A percentile compares a stretch with the other conserved stretches of the same genome.
Conservation (phyloP, 37 sponge, comb jelly and placozoan species). For the Agelas oroides region DNA sequence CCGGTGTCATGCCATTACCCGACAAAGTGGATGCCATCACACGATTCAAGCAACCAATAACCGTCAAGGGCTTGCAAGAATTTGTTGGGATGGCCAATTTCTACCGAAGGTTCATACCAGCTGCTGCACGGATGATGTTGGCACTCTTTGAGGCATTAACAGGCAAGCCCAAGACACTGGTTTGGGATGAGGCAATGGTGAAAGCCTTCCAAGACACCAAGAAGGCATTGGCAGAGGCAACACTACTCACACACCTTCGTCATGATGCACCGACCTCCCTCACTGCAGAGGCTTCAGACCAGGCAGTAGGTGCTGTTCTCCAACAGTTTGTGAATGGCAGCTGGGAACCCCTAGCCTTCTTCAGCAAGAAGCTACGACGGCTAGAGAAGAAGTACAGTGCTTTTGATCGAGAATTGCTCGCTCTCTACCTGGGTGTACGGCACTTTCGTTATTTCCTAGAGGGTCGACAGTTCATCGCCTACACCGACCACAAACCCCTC, state of each 20-base stretch:
- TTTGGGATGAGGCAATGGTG: constrained; percentile 23
- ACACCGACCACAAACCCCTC: constrained; percentile 50
- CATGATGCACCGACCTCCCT: constrained; percentile 22
- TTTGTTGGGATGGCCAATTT: constrained; percentile 13
- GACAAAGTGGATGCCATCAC: too few species aligned
- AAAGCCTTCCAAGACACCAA: constrained; percentile 29
- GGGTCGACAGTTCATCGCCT: constrained; percentile 42
- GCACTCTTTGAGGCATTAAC: constrained; percentile 25
- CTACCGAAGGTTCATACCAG: constrained; percentile 3
- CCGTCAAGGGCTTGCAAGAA: constrained; percentile 20
- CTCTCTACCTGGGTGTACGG: constrained; percentile 27
- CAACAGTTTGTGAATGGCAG: too few species aligned
- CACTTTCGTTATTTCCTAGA: constrained; percentile 51
- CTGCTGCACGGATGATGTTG: constrained; percentile 17
- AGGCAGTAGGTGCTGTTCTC: constrained; percentile 30
- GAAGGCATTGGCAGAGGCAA: constrained; percentile 44
- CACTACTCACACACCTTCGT: constrained; percentile 20
- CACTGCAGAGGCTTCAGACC: constrained; percentile 42
- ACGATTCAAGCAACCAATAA: too few species aligned
- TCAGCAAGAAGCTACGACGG: constrained; percentile 32
- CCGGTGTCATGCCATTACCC: too few species aligned
- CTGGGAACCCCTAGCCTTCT: constrained; percentile 42
- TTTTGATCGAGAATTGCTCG: constrained; percentile 49
- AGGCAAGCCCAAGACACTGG: constrained; percentile 22
- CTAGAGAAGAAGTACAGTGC: constrained; percentile 51